These are phyloP conservation scores for Pseudomugil gertrudae DNA, from an alignment of 2,797 vertebrate genomes.

Conservation along the genomic window DNA sequence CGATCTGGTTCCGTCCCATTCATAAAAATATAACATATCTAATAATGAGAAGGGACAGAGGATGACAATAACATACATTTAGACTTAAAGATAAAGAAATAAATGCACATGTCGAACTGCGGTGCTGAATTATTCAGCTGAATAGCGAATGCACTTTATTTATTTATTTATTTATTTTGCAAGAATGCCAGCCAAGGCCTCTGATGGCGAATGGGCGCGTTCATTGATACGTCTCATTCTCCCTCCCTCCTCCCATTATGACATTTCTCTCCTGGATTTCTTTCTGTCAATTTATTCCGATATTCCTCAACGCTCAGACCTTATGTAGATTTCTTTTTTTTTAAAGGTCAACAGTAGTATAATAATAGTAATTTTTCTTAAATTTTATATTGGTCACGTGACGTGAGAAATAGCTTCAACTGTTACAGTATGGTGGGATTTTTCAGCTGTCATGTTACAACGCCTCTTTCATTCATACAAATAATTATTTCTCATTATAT, in stretches of 20 bases:
- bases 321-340: not conserved
- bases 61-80: too few species aligned
- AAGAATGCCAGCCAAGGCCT: slow-evolving; percentile 73
- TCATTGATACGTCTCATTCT: slow-evolving; percentile 84
- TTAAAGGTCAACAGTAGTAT: not conserved
- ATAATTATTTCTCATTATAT: too few species aligned
- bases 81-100: slow-evolving; percentile 15
- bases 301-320: slow-evolving; percentile 30
- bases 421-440: not conserved
- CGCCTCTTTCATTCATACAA: slow-evolving; percentile 8
- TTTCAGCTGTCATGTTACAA: slow-evolving; percentile 31
- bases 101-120: slow-evolving; percentile 55
- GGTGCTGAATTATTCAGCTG: slow-evolving; percentile 63
- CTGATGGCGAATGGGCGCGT: slow-evolving; percentile 80
- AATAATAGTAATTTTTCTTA: not conserved
- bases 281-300: slow-evolving; percentile 37
- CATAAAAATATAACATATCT: slow-evolving; percentile 81
- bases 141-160: slow-evolving; percentile 46
- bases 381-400: slow-evolving; percentile 42
- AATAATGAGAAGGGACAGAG: too few species aligned
- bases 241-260: slow-evolving; percentile 67
- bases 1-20: slow-evolving; percentile 83
- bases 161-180: slow-evolving; percentile 39
- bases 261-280: slow-evolving; percentile 44
- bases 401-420: slow-evolving; percentile 44